phyloP scores from a whole-genome alignment of 2,113 vertebrate genomes.

The Spheniscus mendiculus region DNA sequence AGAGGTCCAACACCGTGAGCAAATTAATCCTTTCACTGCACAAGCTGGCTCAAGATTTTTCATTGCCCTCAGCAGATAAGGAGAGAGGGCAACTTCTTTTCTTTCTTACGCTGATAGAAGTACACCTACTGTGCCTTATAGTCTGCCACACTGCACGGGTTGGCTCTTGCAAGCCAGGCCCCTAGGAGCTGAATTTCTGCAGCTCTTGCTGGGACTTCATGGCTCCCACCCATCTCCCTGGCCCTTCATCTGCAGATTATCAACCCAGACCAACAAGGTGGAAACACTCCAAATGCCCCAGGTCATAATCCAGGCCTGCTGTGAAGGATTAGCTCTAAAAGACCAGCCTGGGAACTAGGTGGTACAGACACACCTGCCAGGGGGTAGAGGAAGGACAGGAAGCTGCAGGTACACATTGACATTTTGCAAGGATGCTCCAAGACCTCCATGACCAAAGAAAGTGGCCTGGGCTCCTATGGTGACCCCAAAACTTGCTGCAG shows the following conservation, averaged over 20 bases:
- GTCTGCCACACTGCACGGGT: accelerated
- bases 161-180: background rate
- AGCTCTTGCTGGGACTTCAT: background rate
- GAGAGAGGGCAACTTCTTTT: background rate
- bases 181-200: background rate
- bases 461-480: background rate
- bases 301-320: background rate
- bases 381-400: background rate
- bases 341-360: background rate
- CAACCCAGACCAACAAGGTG: background rate
- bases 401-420: background rate
- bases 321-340: background rate
- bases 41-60: conserved; percentile 3
- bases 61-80: conserved; percentile 5
- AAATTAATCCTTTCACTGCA: conserved; percentile 36
- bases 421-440: background rate
- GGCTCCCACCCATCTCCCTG: background rate
- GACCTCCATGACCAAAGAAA: background rate
- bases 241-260: background rate
- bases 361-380: background rate
- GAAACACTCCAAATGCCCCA: background rate
- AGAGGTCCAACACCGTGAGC: background rate
- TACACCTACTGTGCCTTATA: background rate
- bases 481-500: background rate
- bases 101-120: background rate